Percentiles rank a stretch among this genome's conserved stretches.
phyloP scores from a whole-genome alignment of 2,797 vertebrate species.

The Acanthurus lineatus region DNA sequence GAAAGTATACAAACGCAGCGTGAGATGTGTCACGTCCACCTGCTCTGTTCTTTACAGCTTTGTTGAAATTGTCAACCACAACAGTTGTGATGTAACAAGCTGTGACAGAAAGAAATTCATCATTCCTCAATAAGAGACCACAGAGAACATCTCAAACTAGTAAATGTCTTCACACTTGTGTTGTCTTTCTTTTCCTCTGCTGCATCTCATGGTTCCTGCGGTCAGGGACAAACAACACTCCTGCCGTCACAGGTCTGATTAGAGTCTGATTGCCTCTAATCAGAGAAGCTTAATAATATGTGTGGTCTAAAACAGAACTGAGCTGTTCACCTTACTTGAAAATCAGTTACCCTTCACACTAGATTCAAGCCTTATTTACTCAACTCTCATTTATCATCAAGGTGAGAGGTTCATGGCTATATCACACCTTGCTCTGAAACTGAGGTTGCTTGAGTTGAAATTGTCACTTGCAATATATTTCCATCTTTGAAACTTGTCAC shows the following conservation, averaged over 20 bases:
- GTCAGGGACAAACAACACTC: background rate
- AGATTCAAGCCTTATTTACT: constrained; percentile 1
- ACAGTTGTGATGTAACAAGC: background rate
- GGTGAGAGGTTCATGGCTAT: background rate
- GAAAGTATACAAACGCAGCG: background rate
- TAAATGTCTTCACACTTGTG: background rate
- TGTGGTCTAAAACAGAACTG: background rate
- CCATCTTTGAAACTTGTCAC: background rate
- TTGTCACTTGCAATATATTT: background rate
- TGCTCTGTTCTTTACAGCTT: background rate
- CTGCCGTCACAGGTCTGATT: constrained; percentile 5
- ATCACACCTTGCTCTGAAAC: background rate
- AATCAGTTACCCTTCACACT: background rate
- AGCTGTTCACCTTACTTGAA: background rate
- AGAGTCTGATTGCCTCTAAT: background rate
- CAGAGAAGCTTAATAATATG: background rate
- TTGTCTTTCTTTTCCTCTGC: background rate
- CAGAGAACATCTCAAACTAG: constrained; percentile 1
- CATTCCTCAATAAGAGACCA: background rate
- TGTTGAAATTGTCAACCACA: background rate
- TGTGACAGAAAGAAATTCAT: background rate
- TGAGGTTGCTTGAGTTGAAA: background rate
- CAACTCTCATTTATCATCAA: background rate
- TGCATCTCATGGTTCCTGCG: background rate
- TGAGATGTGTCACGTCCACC: background rate